Percentiles rank a stretch among this genome's conserved stretches.
Evolutionary conservation across 2,797 vertebrate genomes (phyloP).

Genomic region (Anableps anableps): DNA sequence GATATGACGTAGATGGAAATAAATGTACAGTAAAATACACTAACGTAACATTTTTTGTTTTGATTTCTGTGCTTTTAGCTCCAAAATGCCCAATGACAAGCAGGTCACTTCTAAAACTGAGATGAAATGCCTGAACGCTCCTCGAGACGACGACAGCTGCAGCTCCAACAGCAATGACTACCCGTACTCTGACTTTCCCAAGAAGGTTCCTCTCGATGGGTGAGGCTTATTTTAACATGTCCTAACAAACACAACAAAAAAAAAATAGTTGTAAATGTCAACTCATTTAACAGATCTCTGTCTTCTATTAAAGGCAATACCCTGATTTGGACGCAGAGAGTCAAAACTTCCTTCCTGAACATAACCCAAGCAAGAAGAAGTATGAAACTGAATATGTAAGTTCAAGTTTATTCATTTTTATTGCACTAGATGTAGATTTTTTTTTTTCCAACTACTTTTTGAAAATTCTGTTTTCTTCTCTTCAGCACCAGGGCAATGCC

Average conservation of each 20-base stretch:
- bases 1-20: conserved; percentile 2
- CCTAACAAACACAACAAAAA: too few species aligned
- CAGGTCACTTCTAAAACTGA: conserved; percentile 82
- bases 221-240: conserved; percentile 59
- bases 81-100: conserved; percentile 62
- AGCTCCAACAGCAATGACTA: conserved; percentile 91
- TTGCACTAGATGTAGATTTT: neutral
- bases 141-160: conserved; percentile 90
- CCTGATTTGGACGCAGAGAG: conserved; percentile 90
- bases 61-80: conserved; percentile 4
- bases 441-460: neutral
- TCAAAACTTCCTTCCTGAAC: conserved; percentile 92
- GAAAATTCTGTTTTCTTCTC: conserved; percentile 26
- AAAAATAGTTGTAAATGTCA: too few species aligned
- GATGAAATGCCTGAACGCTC: conserved; percentile 87
- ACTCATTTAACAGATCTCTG: neutral
- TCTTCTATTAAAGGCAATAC: conserved; percentile 80
- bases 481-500: conserved; percentile 91
- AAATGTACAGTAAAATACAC: neutral
- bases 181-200: conserved; percentile 81
- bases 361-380: conserved; percentile 91
- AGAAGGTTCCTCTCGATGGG: conserved; percentile 85
- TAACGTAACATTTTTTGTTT: neutral
- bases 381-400: conserved; percentile 97
- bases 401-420: neutral